Evolutionary conservation across 2,113 vertebrate genomes (phyloP).

Genomic region (Cyrtonyx montezumae): DNA sequence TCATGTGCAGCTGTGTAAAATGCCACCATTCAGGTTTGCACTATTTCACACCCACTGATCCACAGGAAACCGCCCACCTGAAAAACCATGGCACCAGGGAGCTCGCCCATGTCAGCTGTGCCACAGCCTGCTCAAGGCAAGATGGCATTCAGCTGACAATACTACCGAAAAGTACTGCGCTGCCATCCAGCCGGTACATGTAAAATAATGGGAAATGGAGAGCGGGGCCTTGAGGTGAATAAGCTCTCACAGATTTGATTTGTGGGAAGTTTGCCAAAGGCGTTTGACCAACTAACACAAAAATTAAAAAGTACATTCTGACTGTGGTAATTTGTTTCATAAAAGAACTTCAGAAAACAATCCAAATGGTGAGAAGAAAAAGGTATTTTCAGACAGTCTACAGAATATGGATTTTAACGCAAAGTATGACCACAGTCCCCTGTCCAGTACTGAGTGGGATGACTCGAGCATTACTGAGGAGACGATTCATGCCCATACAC

Average conservation of each 20-base stretch:
- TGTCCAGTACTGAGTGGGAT: not conserved
- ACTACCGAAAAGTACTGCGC: not conserved
- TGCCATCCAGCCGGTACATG: not conserved
- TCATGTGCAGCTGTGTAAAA: constrained; percentile 36
- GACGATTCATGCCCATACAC: constrained; percentile 40
- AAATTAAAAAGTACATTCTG: not conserved
- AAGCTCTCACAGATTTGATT: not conserved
- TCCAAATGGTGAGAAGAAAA: not conserved
- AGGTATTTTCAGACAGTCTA: not conserved
- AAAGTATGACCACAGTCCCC: not conserved
- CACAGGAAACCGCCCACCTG: constrained; percentile 22
- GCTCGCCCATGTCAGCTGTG: fast-evolving
- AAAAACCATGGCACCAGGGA: not conserved
- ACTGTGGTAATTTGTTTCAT: not conserved
- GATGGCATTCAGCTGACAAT: not conserved
- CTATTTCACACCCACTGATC: constrained; percentile 55
- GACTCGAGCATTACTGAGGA: constrained; percentile 56
- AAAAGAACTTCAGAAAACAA: not conserved
- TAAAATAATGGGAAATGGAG: not conserved
- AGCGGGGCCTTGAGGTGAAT: not conserved
- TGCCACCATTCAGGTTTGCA: constrained; percentile 68
- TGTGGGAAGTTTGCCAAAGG: not conserved
- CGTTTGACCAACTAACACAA: fast-evolving
- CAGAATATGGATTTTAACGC: not conserved
- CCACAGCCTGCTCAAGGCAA: not conserved